These are phyloP conservation scores for Operophtera brumata DNA, from an alignment of 2,888 invertebrate genomes.

Conservation along the genomic window DNA sequence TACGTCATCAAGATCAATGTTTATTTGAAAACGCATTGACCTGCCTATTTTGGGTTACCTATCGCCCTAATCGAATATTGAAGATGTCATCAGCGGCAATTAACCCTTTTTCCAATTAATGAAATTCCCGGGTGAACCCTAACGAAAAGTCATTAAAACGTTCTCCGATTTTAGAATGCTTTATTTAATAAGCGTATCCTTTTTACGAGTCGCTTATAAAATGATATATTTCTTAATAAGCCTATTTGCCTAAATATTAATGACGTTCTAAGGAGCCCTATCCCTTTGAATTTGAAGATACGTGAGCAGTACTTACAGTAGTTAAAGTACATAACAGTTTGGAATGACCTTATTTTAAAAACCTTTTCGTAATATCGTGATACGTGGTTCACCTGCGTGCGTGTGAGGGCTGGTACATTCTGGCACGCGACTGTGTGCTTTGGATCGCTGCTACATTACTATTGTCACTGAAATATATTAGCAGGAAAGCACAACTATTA, in stretches of 20 bases:
- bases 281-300: no score
- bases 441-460: constrained; percentile 31
- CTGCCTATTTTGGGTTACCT: no score
- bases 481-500: constrained; percentile 26
- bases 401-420: constrained; percentile 42
- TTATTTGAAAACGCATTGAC: no score
- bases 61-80: no score
- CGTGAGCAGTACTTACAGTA: neutral
- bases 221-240: neutral
- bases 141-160: neutral
- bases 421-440: constrained; percentile 39
- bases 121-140: neutral
- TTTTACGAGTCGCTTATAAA: no score
- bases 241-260: no score
- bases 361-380: constrained; percentile 8
- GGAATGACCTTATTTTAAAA: constrained; percentile 27
- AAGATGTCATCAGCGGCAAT: neutral
- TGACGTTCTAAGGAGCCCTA: no score
- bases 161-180: neutral
- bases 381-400: constrained; percentile 32
- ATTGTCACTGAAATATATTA: constrained; percentile 36
- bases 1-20: no score
- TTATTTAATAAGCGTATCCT: no score
- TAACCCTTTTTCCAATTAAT: neutral
- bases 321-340: neutral